Evolutionary conservation across 2,888 invertebrate genomes (phyloP).

Genomic region (Suillia variegata): DNA sequence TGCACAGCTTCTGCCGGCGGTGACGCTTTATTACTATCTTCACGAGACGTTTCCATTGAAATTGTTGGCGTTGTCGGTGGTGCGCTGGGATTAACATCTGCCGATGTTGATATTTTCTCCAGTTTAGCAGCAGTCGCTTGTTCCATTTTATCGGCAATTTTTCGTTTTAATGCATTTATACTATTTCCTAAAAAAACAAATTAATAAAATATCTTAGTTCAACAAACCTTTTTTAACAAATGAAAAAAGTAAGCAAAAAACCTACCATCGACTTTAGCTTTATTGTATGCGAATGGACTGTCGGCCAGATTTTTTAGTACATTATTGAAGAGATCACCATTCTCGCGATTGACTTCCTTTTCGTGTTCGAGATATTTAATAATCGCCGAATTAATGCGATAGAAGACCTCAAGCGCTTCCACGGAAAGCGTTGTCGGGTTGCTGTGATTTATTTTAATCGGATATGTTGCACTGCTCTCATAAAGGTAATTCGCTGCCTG

Average conservation of each 20-base stretch:
- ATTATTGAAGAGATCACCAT: conserved; percentile 67
- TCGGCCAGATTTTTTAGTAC: conserved; percentile 59
- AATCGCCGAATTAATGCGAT: conserved; percentile 86
- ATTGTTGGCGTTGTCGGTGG: background rate
- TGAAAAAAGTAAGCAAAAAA: too few species aligned
- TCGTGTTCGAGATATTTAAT: conserved; percentile 82
- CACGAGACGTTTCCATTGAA: too few species aligned
- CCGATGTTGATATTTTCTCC: background rate
- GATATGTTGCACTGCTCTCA: conserved; percentile 82
- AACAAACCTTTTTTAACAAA: background rate
- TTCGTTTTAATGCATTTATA: conserved; percentile 42
- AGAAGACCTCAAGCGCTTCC: conserved; percentile 86
- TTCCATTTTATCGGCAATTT: conserved; percentile 24
- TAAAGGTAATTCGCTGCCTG: conserved; percentile 77
- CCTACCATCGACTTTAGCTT: conserved; percentile 59
- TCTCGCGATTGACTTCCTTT: conserved; percentile 68
- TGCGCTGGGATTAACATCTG: background rate
- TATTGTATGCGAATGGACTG: conserved; percentile 63
- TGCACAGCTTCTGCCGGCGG: too few species aligned
- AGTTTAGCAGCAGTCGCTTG: background rate
- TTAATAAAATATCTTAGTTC: conserved; percentile 1
- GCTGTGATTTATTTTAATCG: conserved; percentile 83
- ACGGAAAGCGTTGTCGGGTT: conserved; percentile 82
- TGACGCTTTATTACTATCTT: too few species aligned
- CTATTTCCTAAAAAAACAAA: conserved; percentile 34